Percentiles rank a stretch among this genome's conserved stretches.
These are phyloP conservation scores for Grallaria varia DNA, from an alignment of 2,113 vertebrate species.

Conservation along the genomic window DNA sequence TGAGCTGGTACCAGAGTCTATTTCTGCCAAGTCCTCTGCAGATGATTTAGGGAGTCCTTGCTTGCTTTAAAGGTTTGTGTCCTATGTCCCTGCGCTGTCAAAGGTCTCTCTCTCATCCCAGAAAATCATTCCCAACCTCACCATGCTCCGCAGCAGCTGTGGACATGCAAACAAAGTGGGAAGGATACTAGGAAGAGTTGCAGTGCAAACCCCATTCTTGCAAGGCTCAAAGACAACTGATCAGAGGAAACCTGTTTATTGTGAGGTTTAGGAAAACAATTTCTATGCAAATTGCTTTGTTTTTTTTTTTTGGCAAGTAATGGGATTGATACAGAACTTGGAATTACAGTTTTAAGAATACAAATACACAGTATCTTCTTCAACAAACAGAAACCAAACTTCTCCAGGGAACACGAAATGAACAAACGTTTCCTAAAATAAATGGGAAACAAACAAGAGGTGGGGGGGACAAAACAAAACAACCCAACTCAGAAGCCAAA, in stretches of 20 bases:
- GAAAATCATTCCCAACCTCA: neutral
- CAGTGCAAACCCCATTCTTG: neutral
- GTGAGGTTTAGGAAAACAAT: conserved; percentile 36
- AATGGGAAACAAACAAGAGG: neutral
- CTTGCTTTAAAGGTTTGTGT: neutral
- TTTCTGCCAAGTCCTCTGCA: neutral
- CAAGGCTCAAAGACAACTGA: neutral
- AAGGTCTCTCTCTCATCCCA: neutral
- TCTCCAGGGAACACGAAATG: neutral
- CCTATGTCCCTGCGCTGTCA: neutral
- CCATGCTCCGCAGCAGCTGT: neutral
- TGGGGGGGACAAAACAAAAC: neutral
- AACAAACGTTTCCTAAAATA: conserved; percentile 26
- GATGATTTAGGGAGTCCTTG: neutral
- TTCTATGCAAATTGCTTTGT: neutral
- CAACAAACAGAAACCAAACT: neutral
- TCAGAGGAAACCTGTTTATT: conserved; percentile 57
- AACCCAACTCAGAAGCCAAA: neutral
- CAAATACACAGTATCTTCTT: neutral
- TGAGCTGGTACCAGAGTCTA: neutral
- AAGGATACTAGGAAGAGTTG: neutral
- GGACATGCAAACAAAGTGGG: neutral
- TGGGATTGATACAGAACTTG: neutral
- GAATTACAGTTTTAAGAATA: conserved; percentile 1
- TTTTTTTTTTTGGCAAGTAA: conserved; percentile 20